Evolutionary conservation across 2,888 invertebrate genomes (phyloP).

Genomic region (Acrocera orbiculus): DNA sequence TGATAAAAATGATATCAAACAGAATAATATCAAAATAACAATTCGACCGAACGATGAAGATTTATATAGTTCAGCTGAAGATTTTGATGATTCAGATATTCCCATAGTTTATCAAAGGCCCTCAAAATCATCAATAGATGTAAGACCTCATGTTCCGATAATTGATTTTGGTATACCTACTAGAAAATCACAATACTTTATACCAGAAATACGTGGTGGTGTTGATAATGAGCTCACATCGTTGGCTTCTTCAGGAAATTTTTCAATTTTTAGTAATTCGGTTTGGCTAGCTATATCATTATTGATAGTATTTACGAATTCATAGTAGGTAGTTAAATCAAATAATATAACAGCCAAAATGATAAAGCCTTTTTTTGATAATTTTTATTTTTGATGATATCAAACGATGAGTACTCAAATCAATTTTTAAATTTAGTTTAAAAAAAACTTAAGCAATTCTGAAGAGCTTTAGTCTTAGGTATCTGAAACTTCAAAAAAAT

Average conservation of each 20-base stretch:
- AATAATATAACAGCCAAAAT: no score
- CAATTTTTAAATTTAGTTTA: no score
- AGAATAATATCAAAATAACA: slow-evolving; percentile 26
- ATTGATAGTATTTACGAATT: no score
- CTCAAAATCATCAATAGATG: slow-evolving; percentile 16
- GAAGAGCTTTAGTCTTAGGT: no score
- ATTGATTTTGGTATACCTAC: slow-evolving; percentile 19
- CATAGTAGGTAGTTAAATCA: no score
- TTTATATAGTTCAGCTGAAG: slow-evolving; percentile 53
- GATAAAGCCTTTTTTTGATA: no score
- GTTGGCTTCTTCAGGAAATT: slow-evolving; percentile 12
- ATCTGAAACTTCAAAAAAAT: no score
- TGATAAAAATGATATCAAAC: slow-evolving; percentile 28
- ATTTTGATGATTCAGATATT: slow-evolving; percentile 40
- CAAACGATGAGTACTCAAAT: no score
- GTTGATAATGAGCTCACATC: slow-evolving; percentile 23
- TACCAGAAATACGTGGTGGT: slow-evolving; percentile 14
- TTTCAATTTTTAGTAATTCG: no score
- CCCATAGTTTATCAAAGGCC: slow-evolving; percentile 24
- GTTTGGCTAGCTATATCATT: no score
- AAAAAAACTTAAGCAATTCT: no score
- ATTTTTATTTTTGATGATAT: no score
- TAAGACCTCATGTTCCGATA: slow-evolving; percentile 11
- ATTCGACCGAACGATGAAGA: slow-evolving; percentile 42
- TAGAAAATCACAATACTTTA: slow-evolving; percentile 25